A percentile compares a stretch with the other conserved stretches of the same genome.
Evolutionary conservation across 2,797 vertebrate genomes (phyloP).

Genomic region (Smutsia temminckii): DNA sequence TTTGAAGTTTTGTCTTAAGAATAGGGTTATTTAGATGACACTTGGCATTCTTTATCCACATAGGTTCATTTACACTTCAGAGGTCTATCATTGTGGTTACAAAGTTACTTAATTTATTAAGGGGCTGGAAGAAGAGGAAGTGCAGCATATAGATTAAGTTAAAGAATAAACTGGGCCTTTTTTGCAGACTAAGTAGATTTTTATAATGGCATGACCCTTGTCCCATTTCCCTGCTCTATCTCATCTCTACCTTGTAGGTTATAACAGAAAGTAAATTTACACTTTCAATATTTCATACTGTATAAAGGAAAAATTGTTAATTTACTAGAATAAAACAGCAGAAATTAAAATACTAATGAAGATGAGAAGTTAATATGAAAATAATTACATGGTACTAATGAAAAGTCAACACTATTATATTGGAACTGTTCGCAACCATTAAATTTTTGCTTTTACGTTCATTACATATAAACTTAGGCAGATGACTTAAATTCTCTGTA

Average conservation of each 20-base stretch:
- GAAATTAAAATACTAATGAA: neutral
- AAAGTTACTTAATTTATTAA: no score
- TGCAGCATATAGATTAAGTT: no score
- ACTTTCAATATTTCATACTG: neutral
- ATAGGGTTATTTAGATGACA: no score
- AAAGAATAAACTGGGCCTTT: no score
- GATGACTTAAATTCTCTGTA: neutral
- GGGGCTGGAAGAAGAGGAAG: no score
- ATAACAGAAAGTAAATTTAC: constrained; percentile 5
- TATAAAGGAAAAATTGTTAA: neutral
- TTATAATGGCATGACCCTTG: no score
- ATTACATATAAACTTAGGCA: neutral
- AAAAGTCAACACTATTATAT: neutral
- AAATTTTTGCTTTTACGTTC: constrained; percentile 17
- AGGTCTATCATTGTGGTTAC: no score
- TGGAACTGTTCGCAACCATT: neutral
- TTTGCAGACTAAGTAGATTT: no score
- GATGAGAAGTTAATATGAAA: neutral
- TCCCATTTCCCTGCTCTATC: no score
- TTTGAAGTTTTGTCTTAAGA: no score
- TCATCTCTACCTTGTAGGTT: neutral
- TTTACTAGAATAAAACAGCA: neutral
- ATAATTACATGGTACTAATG: neutral
- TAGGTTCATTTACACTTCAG: no score
- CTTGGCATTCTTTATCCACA: no score